phyloP scores from a whole-genome alignment of 2,113 vertebrate species.

The Syngnathoides biaculeatus region DNA sequence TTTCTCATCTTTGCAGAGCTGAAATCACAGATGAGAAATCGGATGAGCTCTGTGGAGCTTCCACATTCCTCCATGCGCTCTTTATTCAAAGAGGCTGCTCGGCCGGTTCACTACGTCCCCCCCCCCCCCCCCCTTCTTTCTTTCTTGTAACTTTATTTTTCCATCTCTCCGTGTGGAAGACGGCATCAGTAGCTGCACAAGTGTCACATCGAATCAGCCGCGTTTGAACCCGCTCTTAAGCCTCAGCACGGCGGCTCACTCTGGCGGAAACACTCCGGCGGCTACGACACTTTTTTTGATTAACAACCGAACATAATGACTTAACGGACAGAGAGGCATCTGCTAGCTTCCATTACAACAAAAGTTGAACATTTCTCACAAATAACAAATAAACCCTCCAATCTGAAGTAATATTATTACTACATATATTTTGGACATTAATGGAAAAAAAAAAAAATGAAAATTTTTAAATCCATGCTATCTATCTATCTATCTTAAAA shows the following conservation, averaged over 20 bases:
- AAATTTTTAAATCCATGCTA: too few relatives aligned
- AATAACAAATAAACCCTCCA: too few relatives aligned
- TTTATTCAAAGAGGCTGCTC: not conserved
- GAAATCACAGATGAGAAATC: not conserved
- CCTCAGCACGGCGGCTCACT: slow-evolving; percentile 6
- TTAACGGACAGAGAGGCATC: not conserved
- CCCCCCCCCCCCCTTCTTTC: not conserved
- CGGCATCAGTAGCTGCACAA: slow-evolving; percentile 6
- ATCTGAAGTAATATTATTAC: too few relatives aligned
- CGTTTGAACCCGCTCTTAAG: not conserved
- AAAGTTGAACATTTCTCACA: not conserved
- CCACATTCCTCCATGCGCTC: slow-evolving; percentile 6
- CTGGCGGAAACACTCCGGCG: slow-evolving; percentile 11
- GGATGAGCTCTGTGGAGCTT: not conserved
- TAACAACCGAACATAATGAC: not conserved
- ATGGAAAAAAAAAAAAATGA: too few relatives aligned
- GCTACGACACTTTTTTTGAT: not conserved
- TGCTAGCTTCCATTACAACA: not conserved
- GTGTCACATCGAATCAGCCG: slow-evolving; percentile 36
- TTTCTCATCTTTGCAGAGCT: slow-evolving; percentile 1
- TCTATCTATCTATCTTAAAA: too few relatives aligned
- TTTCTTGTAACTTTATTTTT: not conserved
- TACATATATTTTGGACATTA: too few relatives aligned
- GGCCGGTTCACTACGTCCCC: not conserved
- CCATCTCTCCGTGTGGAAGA: slow-evolving; percentile 12